Percentiles rank a stretch among this genome's conserved stretches.
phyloP scores from a whole-genome alignment of 2,113 vertebrate species.

The Campylomormyrus numenius region DNA sequence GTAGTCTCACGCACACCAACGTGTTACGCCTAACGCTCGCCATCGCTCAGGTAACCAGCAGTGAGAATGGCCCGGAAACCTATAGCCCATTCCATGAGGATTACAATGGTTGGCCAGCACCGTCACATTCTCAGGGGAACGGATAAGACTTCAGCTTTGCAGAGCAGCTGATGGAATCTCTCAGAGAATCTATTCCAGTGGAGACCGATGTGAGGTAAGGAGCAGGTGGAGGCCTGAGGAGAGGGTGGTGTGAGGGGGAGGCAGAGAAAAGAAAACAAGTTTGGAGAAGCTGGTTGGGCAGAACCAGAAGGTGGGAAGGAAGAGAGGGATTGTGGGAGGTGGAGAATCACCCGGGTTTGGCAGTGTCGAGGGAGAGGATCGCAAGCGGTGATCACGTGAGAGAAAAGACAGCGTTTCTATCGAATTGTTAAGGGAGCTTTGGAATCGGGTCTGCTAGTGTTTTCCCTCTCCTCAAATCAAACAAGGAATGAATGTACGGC shows the following conservation, averaged over 20 bases:
- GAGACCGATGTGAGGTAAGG: not conserved
- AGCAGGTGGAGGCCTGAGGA: not conserved
- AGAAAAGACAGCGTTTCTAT: not conserved
- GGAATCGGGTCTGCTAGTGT: not conserved
- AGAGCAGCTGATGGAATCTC: not conserved
- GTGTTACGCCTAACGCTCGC: not conserved
- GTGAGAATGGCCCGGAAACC: not conserved
- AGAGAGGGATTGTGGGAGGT: not conserved
- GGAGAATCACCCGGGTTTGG: not conserved
- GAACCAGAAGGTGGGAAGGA: not conserved
- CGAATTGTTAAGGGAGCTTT: not conserved
- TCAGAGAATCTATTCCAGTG: not conserved
- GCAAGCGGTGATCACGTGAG: not conserved
- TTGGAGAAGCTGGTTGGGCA: not conserved
- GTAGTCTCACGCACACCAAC: not conserved
- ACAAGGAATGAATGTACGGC: conserved; percentile 9
- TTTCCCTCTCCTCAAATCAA: not conserved
- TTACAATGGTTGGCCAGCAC: not conserved
- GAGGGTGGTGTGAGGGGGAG: not conserved
- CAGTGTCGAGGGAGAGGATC: not conserved
- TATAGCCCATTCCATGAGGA: not conserved
- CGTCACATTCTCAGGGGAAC: not conserved
- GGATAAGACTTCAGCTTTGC: not conserved
- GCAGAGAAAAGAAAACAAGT: not conserved
- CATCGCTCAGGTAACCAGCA: not conserved